Percentiles rank a stretch among this genome's conserved stretches.
These are phyloP conservation scores for Siphamia tubifer DNA, from an alignment of 2,113 vertebrate species.

Conservation along the genomic window DNA sequence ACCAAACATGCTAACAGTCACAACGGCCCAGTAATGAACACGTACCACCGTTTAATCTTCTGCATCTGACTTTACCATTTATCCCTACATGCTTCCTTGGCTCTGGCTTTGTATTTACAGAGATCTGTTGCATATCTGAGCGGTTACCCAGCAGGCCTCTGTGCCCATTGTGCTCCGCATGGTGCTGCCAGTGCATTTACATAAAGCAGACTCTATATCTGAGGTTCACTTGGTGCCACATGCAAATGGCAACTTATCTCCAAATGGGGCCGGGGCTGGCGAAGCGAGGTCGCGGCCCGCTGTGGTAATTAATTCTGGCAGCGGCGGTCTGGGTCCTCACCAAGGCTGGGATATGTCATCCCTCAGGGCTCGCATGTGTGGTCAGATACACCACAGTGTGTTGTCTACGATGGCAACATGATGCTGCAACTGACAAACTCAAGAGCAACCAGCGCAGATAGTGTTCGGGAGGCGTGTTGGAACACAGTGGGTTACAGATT, in stretches of 20 bases:
- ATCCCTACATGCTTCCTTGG: neutral
- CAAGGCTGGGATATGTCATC: conserved; percentile 19
- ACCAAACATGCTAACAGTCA: no score
- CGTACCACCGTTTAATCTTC: no score
- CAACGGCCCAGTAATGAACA: no score
- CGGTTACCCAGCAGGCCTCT: neutral
- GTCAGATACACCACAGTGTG: conserved; percentile 11
- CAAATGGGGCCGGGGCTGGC: conserved; percentile 25
- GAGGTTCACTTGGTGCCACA: conserved; percentile 41
- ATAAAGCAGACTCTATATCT: conserved; percentile 38
- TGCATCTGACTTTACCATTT: no score
- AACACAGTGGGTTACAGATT: no score
- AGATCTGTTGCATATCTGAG: conserved; percentile 25
- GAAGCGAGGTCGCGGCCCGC: conserved; percentile 33
- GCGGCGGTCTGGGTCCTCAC: conserved; percentile 27
- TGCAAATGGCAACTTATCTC: conserved; percentile 52
- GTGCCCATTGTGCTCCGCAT: conserved; percentile 2
- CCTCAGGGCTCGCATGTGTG: conserved; percentile 39
- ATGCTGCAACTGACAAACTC: conserved; percentile 19
- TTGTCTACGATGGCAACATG: conserved; percentile 1
- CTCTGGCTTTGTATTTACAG: conserved; percentile 19
- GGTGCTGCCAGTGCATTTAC: conserved; percentile 25
- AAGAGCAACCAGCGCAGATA: neutral
- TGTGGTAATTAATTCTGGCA: conserved; percentile 62
- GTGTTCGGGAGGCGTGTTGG: no score